A percentile compares a stretch with the other conserved stretches of the same genome.
These are phyloP conservation scores for Toxonevra muliebris DNA, from an alignment of 2,888 invertebrate genomes.

Conservation along the genomic window DNA sequence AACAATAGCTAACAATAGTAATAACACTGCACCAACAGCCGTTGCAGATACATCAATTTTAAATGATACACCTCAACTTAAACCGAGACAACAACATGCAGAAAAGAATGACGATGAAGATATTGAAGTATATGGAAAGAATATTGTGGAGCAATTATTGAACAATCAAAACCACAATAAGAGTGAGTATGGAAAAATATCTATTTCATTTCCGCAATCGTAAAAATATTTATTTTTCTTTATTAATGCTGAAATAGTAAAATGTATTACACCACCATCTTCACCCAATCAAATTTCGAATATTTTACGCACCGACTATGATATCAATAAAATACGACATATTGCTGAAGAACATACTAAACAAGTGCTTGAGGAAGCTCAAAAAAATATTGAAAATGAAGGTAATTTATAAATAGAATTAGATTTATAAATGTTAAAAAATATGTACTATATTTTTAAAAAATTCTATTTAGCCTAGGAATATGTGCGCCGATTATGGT, in stretches of 20 bases:
- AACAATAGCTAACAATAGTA: neutral
- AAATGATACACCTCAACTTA: constrained; percentile 23
- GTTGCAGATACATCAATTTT: constrained; percentile 10
- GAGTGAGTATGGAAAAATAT: too few relatives aligned
- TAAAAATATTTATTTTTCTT: too few relatives aligned
- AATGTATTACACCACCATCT: constrained; percentile 38
- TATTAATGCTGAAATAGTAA: neutral
- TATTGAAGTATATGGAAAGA: constrained; percentile 17
- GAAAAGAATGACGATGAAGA: constrained; percentile 14
- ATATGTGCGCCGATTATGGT: too few relatives aligned
- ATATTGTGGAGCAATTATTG: neutral
- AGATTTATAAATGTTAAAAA: too few relatives aligned
- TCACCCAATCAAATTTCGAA: constrained; percentile 42
- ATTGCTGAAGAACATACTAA: constrained; percentile 42
- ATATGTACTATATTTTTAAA: too few relatives aligned
- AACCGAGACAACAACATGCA: constrained; percentile 26
- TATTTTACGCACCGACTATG: constrained; percentile 16
- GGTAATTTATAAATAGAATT: constrained; percentile 42
- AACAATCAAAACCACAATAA: neutral
- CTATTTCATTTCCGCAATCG: too few relatives aligned
- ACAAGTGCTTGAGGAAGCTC: constrained; percentile 37
- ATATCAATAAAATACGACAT: constrained; percentile 36
- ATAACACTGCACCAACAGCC: constrained; percentile 16
- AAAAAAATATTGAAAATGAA: constrained; percentile 39
- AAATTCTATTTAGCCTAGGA: too few relatives aligned